Evolutionary conservation across 2,888 invertebrate species (phyloP).

Genomic region (Lithophane ornitopus): DNA sequence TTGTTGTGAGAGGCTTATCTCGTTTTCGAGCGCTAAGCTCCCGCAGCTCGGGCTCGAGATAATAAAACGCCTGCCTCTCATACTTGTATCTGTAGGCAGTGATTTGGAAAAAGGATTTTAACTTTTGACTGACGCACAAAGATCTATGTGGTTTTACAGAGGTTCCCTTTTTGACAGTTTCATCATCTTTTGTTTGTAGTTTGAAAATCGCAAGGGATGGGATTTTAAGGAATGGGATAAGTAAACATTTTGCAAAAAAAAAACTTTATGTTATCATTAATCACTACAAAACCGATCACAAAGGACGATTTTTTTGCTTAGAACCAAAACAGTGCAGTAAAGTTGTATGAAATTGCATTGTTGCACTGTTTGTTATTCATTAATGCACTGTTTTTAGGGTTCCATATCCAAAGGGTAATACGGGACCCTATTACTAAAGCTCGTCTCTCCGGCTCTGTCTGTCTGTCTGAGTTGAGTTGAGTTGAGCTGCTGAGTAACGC

Average conservation of each 20-base stretch:
- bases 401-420: too few species aligned
- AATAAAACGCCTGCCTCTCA: conserved; percentile 10
- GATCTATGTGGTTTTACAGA: not conserved
- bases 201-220: not conserved
- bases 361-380: too few species aligned
- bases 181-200: not conserved
- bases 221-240: not conserved
- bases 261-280: too few species aligned
- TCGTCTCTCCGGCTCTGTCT: too few species aligned
- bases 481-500: too few species aligned
- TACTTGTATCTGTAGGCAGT: not conserved
- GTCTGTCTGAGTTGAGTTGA: too few species aligned
- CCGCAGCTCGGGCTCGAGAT: not conserved
- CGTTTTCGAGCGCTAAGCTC: conserved; percentile 7
- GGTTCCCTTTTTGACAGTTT: not conserved
- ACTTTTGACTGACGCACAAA: conserved; percentile 11
- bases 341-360: too few species aligned
- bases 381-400: too few species aligned
- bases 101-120: conserved; percentile 9
- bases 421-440: too few species aligned
- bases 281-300: too few species aligned
- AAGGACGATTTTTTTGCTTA: too few species aligned
- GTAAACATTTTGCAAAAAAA: not conserved
- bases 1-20: conserved; percentile 17
- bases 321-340: too few species aligned